These are phyloP conservation scores for Hoplodrina blanda DNA, from an alignment of 2,888 invertebrate genomes.

Conservation along the genomic window DNA sequence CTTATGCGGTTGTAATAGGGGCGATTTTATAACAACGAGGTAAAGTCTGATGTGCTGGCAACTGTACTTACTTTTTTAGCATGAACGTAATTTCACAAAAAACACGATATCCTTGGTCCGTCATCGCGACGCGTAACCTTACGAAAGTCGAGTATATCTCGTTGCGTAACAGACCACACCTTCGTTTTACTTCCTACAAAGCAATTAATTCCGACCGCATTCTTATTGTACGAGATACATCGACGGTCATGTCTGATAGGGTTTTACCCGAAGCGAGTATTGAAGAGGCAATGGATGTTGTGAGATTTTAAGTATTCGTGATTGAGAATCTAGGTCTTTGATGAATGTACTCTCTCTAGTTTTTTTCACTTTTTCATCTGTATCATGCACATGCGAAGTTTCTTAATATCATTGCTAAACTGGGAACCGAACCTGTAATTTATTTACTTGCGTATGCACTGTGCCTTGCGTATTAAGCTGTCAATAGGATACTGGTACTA, in stretches of 20 bases:
- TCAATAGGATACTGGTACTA: background rate
- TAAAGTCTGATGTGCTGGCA: no score
- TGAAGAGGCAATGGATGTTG: constrained; percentile 18
- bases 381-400: constrained; percentile 12
- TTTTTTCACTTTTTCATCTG: constrained; percentile 21
- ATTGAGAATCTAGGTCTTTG: constrained; percentile 1
- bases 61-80: background rate
- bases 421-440: constrained; percentile 33
- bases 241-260: background rate
- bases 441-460: background rate
- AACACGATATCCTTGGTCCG: constrained; percentile 24
- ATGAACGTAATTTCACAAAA: constrained; percentile 3
- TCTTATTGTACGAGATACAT: constrained; percentile 27
- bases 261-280: background rate
- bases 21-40: no score
- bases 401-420: constrained; percentile 9
- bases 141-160: constrained; percentile 49
- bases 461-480: constrained; percentile 19
- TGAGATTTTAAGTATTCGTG: constrained; percentile 5
- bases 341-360: constrained; percentile 30
- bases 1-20: no score
- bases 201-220: constrained; percentile 53
- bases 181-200: constrained; percentile 63
- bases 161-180: constrained; percentile 60
- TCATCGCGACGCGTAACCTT: constrained; percentile 22